Base-by-base conservation (phyloP, 2,797 vertebrate species). In the Rachycentron canadum region DNA sequence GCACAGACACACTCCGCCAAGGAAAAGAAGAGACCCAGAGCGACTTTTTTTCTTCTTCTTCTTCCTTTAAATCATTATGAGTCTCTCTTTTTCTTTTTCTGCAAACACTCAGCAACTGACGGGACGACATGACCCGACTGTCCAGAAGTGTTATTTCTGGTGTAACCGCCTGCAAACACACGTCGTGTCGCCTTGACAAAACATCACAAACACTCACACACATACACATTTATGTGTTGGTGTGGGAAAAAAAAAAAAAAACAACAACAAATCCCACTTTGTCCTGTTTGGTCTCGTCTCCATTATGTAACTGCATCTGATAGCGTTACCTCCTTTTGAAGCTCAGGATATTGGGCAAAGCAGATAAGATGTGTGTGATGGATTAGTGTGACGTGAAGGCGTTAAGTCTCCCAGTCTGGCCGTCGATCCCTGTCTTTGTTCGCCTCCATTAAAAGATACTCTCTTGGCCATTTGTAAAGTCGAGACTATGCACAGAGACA, bases 341-440 rank as follows among this genome's bases (percentile, higher is more conserved):
- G 84, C 86, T 73, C 87, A 90, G 90, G 90, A 92, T 92, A 90
- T 92, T 91, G 88, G 81, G 74, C 71, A 26, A 45, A 75, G 69
- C 81, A 82, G 86, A 89, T 93, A 91, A 93, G 91, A 91, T 82
- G 87, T 17, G 86, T 85, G 72, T 88, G 89, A 92, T 78, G 83
- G 90, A 90, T 89, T 87, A 89, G 65, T 13, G 7, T 69, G 86
- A 88, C 66, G 83, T 62, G 82, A 77, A 76, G 79, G 87, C 72
- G 83, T 79, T 82, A 78, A 88, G 85, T 91, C 91, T 79, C 74
- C 72, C 79, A 28, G 73, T 82, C 88, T 77, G 81, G 59, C 83
- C 26, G 63, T 83, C 73, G 23, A 64, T 64, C 72, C 72, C 72
- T 59, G 34, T 75, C 87, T 90, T 88, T 90, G 82, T 92, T 84